phyloP scores from a whole-genome alignment of 1,140 invertebrate species.

The Ceratina calcarata region DNA sequence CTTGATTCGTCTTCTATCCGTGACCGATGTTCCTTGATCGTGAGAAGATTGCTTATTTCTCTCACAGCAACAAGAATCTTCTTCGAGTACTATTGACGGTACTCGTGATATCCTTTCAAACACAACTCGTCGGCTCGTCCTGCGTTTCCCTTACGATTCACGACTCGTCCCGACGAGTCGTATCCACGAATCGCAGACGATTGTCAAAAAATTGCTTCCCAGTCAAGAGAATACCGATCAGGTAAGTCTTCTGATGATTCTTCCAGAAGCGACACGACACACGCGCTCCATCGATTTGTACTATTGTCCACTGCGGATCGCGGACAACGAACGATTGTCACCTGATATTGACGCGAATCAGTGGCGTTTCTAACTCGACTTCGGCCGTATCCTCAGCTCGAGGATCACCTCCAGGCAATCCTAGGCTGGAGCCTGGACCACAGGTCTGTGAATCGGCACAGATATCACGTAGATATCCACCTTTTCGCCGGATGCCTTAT shows the following conservation, averaged over 20 bases:
- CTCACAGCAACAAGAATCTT: not conserved
- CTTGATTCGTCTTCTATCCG: not conserved
- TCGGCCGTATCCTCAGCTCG: conserved; percentile 32
- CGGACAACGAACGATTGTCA: conserved; percentile 3
- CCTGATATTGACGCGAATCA: conserved; percentile 23
- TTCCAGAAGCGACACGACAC: not conserved
- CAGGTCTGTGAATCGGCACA: conserved; percentile 70
- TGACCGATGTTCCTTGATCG: not conserved
- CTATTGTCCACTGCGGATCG: not conserved
- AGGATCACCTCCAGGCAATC: conserved; percentile 18
- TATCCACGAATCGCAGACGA: conserved; percentile 6
- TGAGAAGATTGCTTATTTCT: not conserved
- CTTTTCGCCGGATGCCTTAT: conserved; percentile 77
- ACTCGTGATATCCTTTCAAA: not conserved
- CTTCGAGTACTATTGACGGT: not conserved
- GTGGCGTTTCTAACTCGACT: conserved; percentile 13
- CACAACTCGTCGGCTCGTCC: not conserved
- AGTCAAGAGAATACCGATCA: not conserved
- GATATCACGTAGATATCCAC: conserved; percentile 81
- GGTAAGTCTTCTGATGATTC: not conserved
- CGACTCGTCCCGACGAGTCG: not conserved
- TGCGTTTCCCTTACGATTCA: not conserved
- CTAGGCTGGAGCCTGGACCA: conserved; percentile 67
- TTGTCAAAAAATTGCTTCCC: conserved; percentile 16
- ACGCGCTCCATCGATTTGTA: not conserved